A percentile compares a stretch with the other conserved stretches of the same genome.
phyloP scores from a whole-genome alignment of 2,113 vertebrate genomes.

The Butastur rufipennis region DNA sequence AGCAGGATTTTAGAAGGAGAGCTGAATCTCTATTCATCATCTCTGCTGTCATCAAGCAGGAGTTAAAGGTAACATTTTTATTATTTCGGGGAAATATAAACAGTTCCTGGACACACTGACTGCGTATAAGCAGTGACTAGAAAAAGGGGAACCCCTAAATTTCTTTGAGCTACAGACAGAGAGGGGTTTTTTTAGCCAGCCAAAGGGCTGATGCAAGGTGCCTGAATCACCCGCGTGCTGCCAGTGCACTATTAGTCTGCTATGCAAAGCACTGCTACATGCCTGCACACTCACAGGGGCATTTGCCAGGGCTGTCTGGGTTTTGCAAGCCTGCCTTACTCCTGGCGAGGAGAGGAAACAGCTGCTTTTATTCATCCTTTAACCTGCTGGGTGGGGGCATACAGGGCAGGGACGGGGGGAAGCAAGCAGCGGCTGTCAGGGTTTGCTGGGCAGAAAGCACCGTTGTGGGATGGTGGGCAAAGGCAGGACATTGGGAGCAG shows the following conservation, averaged over 20 bases:
- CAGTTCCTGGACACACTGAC: not conserved
- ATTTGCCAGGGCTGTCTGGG: fast-evolving
- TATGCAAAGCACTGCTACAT: not conserved
- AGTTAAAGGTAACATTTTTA: not conserved
- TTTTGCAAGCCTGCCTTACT: not conserved
- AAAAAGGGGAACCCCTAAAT: conserved; percentile 13
- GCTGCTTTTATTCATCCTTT: not conserved
- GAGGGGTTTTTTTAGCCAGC: not conserved
- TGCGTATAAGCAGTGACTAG: not conserved
- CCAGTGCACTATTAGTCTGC: not conserved
- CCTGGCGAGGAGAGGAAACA: not conserved
- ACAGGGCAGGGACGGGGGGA: not conserved
- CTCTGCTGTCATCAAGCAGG: not conserved
- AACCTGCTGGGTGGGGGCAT: not conserved
- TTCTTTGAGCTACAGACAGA: not conserved
- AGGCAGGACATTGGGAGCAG: not conserved
- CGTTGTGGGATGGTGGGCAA: fast-evolving
- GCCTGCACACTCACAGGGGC: not conserved
- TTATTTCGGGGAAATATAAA: not conserved
- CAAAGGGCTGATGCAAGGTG: not conserved
- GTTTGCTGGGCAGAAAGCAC: not conserved
- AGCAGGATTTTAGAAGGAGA: not conserved
- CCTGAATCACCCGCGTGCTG: fast-evolving
- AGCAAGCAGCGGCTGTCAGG: not conserved
- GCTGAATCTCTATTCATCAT: not conserved